A percentile compares a stretch with the other conserved stretches of the same genome.
phyloP scores from a whole-genome alignment of 2,797 vertebrate species.

The Enteromius trimaculatus region DNA sequence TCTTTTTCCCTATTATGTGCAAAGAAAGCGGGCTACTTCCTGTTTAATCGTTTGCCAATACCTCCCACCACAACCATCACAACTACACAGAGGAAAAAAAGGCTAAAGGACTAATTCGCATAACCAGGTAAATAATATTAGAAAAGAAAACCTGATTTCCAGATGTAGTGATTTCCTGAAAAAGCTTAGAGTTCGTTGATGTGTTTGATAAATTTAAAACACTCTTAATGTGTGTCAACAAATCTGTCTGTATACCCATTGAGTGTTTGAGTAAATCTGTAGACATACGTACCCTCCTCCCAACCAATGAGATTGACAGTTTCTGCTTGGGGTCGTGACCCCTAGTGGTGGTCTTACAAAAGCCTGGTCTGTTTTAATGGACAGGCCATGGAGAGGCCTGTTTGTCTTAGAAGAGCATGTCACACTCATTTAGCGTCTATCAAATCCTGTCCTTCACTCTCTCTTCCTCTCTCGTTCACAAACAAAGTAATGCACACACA shows the following conservation, averaged over 20 bases:
- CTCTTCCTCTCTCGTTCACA: constrained; percentile 39
- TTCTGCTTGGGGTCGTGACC: constrained; percentile 59
- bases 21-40: constrained; percentile 69
- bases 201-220: constrained; percentile 2
- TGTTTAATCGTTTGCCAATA: constrained; percentile 62
- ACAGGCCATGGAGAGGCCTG: constrained; percentile 52
- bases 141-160: background rate
- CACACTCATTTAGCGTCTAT: constrained; percentile 53
- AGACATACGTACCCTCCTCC: constrained; percentile 39
- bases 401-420: constrained; percentile 50
- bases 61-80: constrained; percentile 67
- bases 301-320: constrained; percentile 60
- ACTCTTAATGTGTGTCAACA: constrained; percentile 10
- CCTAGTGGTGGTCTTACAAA: constrained; percentile 58
- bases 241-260: constrained; percentile 1
- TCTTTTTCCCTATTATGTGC: constrained; percentile 49
- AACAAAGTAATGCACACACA: constrained; percentile 31
- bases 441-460: constrained; percentile 48
- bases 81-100: constrained; percentile 65
- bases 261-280: constrained; percentile 24
- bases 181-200: background rate
- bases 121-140: constrained; percentile 20
- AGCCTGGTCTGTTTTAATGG: constrained; percentile 52
- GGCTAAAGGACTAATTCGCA: constrained; percentile 37
- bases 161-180: background rate